Evolutionary conservation across 2,113 vertebrate genomes (phyloP).

Genomic region (Scomber scombrus): DNA sequence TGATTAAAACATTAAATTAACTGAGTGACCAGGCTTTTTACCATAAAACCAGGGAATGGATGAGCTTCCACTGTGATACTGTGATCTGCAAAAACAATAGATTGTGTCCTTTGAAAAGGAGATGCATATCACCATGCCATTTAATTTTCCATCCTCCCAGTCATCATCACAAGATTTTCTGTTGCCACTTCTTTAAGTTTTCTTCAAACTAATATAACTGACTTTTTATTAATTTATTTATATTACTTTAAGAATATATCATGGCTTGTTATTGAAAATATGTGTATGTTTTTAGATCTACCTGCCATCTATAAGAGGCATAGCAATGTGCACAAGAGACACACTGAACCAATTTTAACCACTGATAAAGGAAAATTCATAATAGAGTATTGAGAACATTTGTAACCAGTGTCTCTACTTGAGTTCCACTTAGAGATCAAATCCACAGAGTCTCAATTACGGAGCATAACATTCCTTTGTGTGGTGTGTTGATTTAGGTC

Average conservation of each 20-base stretch:
- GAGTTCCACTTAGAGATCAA: constrained; percentile 13
- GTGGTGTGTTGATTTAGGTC: constrained; percentile 12
- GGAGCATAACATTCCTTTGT: not conserved
- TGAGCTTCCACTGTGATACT: constrained; percentile 25
- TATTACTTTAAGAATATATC: not conserved
- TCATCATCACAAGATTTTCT: not conserved
- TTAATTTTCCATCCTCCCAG: constrained; percentile 46
- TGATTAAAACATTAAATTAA: no score
- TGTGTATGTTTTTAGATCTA: no score
- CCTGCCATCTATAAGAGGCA: not conserved
- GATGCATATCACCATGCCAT: constrained; percentile 53
- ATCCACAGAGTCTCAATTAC: constrained; percentile 34
- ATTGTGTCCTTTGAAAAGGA: constrained; percentile 44
- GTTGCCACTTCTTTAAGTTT: not conserved
- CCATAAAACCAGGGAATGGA: constrained; percentile 48
- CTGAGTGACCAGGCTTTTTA: constrained; percentile 37
- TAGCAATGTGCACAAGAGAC: not conserved
- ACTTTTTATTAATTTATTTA: not conserved
- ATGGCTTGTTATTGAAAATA: no score
- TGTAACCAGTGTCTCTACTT: not conserved
- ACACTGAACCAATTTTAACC: not conserved
- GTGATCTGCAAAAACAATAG: constrained; percentile 40
- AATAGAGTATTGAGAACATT: not conserved
- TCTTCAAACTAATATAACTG: not conserved
- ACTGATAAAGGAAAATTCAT: not conserved